A percentile compares a stretch with the other conserved stretches of the same genome.
Conservation (phyloP, 1,140 invertebrate genomes). For the Magallana gigas region DNA sequence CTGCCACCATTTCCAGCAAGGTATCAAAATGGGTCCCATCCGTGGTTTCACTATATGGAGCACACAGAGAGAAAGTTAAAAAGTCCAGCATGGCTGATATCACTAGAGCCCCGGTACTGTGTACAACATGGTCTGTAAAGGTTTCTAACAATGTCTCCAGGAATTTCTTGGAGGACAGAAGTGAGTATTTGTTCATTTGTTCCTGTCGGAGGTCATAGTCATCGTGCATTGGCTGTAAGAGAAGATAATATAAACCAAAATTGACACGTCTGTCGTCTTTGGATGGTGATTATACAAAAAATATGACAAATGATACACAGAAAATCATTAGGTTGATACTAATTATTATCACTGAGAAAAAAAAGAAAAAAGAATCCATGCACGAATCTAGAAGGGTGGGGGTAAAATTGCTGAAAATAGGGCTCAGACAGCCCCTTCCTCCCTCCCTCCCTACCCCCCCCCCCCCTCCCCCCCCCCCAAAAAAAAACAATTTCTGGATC, state of each 20-base stretch:
- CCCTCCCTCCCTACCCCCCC: too few relatives aligned
- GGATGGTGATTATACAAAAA: too few relatives aligned
- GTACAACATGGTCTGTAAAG: slow-evolving; percentile 95
- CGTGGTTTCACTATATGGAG: slow-evolving; percentile 99
- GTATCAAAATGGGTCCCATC: slow-evolving; percentile 98
- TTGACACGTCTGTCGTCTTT: background rate
- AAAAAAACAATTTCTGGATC: too few relatives aligned
- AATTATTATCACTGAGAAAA: too few relatives aligned
- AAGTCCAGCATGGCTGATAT: slow-evolving; percentile 97
- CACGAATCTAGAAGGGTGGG: too few relatives aligned
- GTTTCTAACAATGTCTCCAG: slow-evolving; percentile 95
- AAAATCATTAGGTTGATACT: too few relatives aligned
- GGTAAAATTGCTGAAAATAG: too few relatives aligned
- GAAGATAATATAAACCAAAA: slow-evolving; percentile 6
- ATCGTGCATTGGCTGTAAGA: slow-evolving; percentile 92
- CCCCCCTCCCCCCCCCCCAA: too few relatives aligned
- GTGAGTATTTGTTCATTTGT: slow-evolving; percentile 97
- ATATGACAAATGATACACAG: too few relatives aligned
- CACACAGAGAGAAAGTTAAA: slow-evolving; percentile 98
- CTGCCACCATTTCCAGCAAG: slow-evolving; percentile 95
- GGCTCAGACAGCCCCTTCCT: too few relatives aligned
- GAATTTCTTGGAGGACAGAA: slow-evolving; percentile 95
- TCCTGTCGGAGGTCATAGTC: slow-evolving; percentile 96
- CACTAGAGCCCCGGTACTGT: slow-evolving; percentile 85
- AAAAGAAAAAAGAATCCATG: too few relatives aligned